Conservation (phyloP, 2,113 vertebrate genomes). For the Patagioenas fasciata region DNA sequence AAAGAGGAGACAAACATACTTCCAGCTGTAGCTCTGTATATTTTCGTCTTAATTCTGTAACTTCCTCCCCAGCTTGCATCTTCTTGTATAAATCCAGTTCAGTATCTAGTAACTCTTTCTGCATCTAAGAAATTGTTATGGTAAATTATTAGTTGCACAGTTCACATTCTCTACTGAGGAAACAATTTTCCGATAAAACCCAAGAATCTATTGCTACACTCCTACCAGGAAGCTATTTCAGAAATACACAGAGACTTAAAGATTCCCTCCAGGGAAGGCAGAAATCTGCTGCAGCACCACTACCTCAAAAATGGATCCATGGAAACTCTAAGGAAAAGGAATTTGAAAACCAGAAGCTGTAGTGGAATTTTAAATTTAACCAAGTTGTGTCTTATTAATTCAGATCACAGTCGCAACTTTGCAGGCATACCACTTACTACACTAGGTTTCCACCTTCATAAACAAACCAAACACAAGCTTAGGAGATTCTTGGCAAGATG, state of each 20-base stretch:
- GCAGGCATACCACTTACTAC: not conserved
- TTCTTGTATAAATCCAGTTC: conserved; percentile 97
- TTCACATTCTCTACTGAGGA: not conserved
- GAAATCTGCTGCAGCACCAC: not conserved
- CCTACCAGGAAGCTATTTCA: not conserved
- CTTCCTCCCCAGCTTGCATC: conserved; percentile 94
- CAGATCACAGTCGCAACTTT: not conserved
- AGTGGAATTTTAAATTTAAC: not conserved
- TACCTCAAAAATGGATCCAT: not conserved
- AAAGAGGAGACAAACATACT: conserved; percentile 76
- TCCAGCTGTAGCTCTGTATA: conserved; percentile 95
- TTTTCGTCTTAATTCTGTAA: conserved; percentile 89
- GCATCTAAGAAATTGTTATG: conserved; percentile 80
- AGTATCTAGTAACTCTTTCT: conserved; percentile 94
- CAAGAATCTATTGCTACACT: not conserved
- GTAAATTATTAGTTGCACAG: conserved; percentile 34
- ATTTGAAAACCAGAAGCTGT: not conserved
- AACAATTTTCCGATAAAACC: not conserved
- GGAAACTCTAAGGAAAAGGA: not conserved
- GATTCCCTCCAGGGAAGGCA: not conserved
- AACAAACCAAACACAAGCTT: not conserved
- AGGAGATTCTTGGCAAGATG: not conserved
- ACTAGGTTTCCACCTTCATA: not conserved
- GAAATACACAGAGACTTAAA: not conserved
- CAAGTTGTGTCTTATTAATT: not conserved